Evolutionary conservation across 2,113 vertebrate species (phyloP), one percentile per base, ranked within the genome.

Genomic region (Trochalopteron elliotii): DNA sequence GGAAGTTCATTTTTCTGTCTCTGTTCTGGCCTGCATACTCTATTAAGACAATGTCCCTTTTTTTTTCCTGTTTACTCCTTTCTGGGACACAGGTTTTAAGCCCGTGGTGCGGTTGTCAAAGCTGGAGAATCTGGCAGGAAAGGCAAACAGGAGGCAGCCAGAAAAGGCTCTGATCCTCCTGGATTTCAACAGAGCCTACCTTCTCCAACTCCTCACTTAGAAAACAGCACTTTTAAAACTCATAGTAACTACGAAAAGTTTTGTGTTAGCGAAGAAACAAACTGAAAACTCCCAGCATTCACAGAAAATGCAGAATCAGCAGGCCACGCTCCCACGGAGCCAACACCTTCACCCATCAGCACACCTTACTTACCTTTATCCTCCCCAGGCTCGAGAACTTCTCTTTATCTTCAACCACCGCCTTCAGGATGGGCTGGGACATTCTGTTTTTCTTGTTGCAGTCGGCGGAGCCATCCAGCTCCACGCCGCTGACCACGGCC

Each of bases 401-500:
- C 89, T 99, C 98, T 39, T 94, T 98, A 75, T 98, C 98, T 50
- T 98, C 98, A 31, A 96, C 65, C 8, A 98, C 97, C 0, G 94
- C 98, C 95, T 96, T 98, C 45, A 99, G 95, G 11, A 95, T 14
- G 12, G 98, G 98, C 89, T 98, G 98, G 19, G 98, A 98, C 97
- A 99, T 97, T 40, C 96, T 96, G 91, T 97, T 98, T 47, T 97
- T 98, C 68, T 98, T 98, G 79, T 97, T 98, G 23, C 97, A 97
- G 30, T 93, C 64, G 5, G 77, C 42, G 6, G 97, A 60, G 15
- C 95, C 91, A 56, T 99, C 98, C 15, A 97, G 77, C 24, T 99
- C 99, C 33, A 99, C 95, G 15, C 98, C 99, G 33, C 98, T 99
- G 40, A 99, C 99, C 86, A 99, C 98, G 0, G 99, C 99, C n/a